A percentile compares a stretch with the other conserved stretches of the same genome.
Conservation (phyloP, 2,888 invertebrate genomes). For the Thalpophila matura region DNA sequence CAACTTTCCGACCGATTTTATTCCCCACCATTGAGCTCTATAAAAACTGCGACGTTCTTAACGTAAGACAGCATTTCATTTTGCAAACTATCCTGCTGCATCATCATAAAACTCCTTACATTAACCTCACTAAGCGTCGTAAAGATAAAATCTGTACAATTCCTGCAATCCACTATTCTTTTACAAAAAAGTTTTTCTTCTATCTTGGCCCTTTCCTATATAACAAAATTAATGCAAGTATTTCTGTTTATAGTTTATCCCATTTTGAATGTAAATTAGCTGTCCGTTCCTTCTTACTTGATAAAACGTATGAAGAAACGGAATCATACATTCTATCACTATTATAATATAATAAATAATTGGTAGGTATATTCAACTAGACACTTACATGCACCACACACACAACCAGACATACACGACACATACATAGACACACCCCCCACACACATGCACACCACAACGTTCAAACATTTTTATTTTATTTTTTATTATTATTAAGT, state of each 20-base stretch:
- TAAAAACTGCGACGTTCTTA: neutral
- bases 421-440: no score
- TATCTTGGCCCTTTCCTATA: slow-evolving; percentile 4
- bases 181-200: neutral
- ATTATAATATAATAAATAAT: no score
- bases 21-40: slow-evolving; percentile 10
- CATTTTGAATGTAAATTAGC: neutral
- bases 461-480: no score
- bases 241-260: neutral
- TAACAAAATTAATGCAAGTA: slow-evolving; percentile 1
- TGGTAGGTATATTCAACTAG: no score
- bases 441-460: no score
- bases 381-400: neutral
- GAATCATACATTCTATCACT: neutral
- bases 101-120: neutral
- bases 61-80: slow-evolving; percentile 22
- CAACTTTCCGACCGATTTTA: neutral
- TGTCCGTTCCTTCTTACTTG: neutral
- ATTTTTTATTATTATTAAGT: no score
- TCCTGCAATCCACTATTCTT: neutral
- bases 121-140: neutral
- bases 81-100: neutral
- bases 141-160: neutral
- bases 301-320: neutral
- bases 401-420: neutral